A percentile compares a stretch with the other conserved stretches of the same genome.
phyloP scores from a whole-genome alignment of 2,113 vertebrate species.

The Notothenia coriiceps region DNA sequence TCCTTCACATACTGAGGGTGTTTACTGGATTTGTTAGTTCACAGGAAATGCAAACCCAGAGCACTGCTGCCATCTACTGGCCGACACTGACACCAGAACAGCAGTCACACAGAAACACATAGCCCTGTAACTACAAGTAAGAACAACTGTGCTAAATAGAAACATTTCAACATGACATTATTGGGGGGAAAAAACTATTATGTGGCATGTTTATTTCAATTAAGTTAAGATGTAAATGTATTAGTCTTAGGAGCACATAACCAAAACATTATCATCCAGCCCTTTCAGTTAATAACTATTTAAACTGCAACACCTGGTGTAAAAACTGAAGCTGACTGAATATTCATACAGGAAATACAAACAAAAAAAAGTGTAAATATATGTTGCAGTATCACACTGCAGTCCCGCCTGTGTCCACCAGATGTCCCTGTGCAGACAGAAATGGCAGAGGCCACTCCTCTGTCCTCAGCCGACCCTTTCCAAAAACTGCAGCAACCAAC shows the following conservation, averaged over 20 bases:
- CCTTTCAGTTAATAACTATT: neutral
- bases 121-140: neutral
- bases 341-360: neutral
- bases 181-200: neutral
- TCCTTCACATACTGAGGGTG: conserved; percentile 28
- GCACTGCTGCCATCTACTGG: conserved; percentile 82
- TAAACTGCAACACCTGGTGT: neutral
- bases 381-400: neutral
- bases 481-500: conserved; percentile 49
- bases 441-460: conserved; percentile 54
- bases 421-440: conserved; percentile 80
- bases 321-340: neutral
- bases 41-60: conserved; percentile 17
- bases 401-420: conserved; percentile 66
- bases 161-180: neutral
- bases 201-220: neutral
- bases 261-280: neutral
- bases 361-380: rapidly evolving
- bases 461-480: conserved; percentile 79
- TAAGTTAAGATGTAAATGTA: neutral
- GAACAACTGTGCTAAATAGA: rapidly evolving
- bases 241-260: neutral
- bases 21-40: too few species aligned
- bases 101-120: neutral
- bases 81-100: neutral